Evolutionary conservation across 2,888 invertebrate genomes (phyloP).

Genomic region (Mystacides longicornis): DNA sequence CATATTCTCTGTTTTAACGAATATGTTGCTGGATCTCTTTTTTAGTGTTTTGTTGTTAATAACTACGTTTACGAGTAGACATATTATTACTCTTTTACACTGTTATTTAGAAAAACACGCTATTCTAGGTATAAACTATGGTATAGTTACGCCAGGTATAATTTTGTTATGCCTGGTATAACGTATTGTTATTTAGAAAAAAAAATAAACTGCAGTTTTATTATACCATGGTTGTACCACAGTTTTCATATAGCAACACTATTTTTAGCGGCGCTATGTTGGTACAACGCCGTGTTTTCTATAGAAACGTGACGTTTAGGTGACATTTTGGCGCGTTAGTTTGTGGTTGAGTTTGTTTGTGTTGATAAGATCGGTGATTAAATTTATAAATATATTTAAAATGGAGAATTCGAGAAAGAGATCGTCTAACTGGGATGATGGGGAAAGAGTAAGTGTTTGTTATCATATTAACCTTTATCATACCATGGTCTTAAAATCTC

Average conservation of each 20-base stretch:
- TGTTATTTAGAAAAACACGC: conserved; percentile 1
- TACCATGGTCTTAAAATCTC: no score
- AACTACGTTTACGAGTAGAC: no score
- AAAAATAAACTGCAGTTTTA: neutral
- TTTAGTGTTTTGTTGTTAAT: no score
- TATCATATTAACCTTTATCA: no score
- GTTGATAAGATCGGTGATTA: neutral
- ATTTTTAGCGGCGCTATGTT: neutral
- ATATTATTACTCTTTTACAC: no score
- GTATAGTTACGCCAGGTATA: neutral
- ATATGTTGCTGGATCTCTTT: no score
- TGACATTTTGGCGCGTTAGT: neutral
- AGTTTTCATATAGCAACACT: neutral
- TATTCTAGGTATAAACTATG: neutral
- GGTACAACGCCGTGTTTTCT: neutral
- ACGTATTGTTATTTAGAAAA: neutral
- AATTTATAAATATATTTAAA: neutral
- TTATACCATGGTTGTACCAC: neutral
- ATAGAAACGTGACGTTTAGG: neutral
- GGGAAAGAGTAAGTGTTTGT: conserved; percentile 1
- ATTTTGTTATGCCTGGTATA: neutral
- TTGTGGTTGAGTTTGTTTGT: neutral
- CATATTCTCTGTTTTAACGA: no score
- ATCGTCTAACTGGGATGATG: conserved; percentile 2
- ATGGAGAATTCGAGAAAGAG: neutral